Evolutionary conservation across 2,113 vertebrate species (phyloP), one percentile per base, ranked within the genome.

Genomic region (Gracilinanus agilis): DNA sequence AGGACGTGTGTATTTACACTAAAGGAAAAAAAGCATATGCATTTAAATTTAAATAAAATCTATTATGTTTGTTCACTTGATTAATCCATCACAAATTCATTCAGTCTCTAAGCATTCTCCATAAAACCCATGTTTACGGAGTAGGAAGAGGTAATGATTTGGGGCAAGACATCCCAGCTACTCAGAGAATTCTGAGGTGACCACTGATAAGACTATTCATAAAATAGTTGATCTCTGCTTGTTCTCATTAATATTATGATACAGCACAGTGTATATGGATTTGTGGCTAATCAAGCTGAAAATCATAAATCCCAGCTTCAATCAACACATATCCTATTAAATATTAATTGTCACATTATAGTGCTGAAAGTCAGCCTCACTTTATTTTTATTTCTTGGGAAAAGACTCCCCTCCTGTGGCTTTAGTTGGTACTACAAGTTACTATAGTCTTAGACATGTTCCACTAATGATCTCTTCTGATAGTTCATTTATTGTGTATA

Each of bases 331-430:
- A 21, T 8, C 24, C 4, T 21, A 55, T 44, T n/a, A 56, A 95
- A 93, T 94, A 40, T 95, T 0, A 96, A 3, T 89, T 95, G 58
- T 89, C 92, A 90, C 61, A 92, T 7, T 11, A 3, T 49, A 44
- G 34, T 93, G 54, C 29, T n/a, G 3, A 24, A 24, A 92, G 90
- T 16, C 55, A 92, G 83, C 1, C 2, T 12, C 9, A 53, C 40
- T 89, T 0, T 5, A 13, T 3, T 44, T 90, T 96, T 75, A 1
- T 83, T 93, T 34, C 94, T 96, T 27, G 55, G 96, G 13, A 56
- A 40, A 94, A 96, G 94, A 94, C 94, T 96, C 34, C 92, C 96
- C 97, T 98, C 97, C 95, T 89, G 96, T 97, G 97, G 90, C 24
- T 13, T 0, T 0, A 44, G 2, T 53, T 83, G 89, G 55, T 88